Percentiles rank a stretch among this genome's conserved stretches.
These are phyloP conservation scores for Caretta caretta DNA, from an alignment of 2,113 vertebrate species.

Conservation along the genomic window DNA sequence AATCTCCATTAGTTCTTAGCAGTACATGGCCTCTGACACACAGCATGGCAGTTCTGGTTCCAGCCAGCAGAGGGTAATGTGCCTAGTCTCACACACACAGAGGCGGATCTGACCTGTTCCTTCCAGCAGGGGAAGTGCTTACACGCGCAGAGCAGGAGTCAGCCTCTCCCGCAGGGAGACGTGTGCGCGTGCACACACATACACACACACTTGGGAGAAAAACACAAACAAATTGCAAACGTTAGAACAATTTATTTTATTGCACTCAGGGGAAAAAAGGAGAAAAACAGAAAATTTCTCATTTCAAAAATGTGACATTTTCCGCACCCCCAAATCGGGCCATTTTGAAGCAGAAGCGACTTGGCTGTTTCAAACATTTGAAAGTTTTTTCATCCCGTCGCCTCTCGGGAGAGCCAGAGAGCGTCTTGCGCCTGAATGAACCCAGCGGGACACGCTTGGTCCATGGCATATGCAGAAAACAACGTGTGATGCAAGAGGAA, in stretches of 20 bases:
- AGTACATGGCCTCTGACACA: background rate
- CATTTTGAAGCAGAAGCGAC: background rate
- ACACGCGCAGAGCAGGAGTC: too few species aligned
- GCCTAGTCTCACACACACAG: background rate
- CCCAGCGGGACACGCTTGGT: background rate
- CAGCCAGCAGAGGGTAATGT: background rate
- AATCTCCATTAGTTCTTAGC: background rate
- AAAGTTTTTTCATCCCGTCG: background rate
- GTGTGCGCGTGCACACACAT: too few species aligned
- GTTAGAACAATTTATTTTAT: background rate
- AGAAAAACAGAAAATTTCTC: background rate
- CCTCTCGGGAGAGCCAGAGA: background rate
- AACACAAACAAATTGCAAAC: background rate
- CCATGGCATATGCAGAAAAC: background rate
- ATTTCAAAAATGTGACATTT: too few species aligned
- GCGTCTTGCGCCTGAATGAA: background rate
- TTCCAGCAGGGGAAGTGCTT: background rate
- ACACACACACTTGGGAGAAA: too few species aligned
- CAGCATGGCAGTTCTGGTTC: background rate
- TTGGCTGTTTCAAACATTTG: background rate
- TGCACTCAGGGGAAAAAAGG: too few species aligned
- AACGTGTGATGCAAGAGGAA: background rate
- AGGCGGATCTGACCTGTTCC: background rate
- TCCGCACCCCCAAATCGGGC: background rate
- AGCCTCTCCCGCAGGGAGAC: too few species aligned